These are phyloP conservation scores for cat (Felis catus) DNA, from an alignment of 2,113 vertebrate genomes.

Conservation along the genomic window DNA sequence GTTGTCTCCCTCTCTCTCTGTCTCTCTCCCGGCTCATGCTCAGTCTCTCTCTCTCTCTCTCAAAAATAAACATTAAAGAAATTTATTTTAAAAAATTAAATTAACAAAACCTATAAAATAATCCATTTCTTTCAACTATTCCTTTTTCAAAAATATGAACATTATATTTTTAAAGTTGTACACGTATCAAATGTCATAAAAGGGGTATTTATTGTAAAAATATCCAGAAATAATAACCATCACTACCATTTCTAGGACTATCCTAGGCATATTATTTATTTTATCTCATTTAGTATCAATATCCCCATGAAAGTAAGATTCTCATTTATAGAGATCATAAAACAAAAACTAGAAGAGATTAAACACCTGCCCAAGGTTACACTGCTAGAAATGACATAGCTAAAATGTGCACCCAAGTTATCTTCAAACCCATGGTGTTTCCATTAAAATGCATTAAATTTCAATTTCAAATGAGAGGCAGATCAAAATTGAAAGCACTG, in stretches of 20 bases:
- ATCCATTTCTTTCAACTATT: not conserved
- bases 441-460: conserved; percentile 27
- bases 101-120: not conserved
- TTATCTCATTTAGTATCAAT: conserved; percentile 22
- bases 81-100: no score
- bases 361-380: not conserved
- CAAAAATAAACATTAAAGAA: no score
- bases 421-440: not conserved
- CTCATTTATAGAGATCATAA: conserved; percentile 10
- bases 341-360: not conserved
- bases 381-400: not conserved
- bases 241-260: conserved; percentile 34
- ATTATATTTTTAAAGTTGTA: not conserved
- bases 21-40: no score
- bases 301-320: not conserved
- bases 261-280: not conserved
- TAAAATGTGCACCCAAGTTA: not conserved
- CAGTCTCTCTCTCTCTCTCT: no score
- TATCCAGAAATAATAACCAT: not conserved
- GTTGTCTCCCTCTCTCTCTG: no score
- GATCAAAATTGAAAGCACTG: not conserved
- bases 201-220: not conserved
- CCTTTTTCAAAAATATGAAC: conserved; percentile 36
- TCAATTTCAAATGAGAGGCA: conserved; percentile 31
- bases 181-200: conserved; percentile 26